Evolutionary conservation across 2,888 invertebrate species (phyloP).

Genomic region (Isotomurus palustris): DNA sequence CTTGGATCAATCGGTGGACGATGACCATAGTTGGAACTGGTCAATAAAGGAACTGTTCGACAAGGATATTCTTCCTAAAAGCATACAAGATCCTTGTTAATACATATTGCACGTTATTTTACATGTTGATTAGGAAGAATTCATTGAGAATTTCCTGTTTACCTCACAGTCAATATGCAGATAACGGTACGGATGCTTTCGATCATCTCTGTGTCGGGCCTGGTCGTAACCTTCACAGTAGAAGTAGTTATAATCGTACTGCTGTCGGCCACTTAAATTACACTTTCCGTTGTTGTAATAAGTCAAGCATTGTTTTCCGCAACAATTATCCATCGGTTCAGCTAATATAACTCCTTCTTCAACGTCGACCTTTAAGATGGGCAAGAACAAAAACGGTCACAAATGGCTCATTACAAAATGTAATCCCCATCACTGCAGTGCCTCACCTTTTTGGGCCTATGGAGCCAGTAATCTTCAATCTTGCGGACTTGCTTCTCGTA

Average conservation of each 20-base stretch:
- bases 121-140: neutral
- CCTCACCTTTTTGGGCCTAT: conserved; percentile 8
- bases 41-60: conserved; percentile 37
- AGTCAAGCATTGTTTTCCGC: conserved; percentile 16
- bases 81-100: conserved; percentile 1
- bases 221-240: conserved; percentile 44
- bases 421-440: too few species aligned
- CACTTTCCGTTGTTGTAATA: conserved; percentile 43
- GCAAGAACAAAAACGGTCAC: neutral
- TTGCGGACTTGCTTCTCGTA: conserved; percentile 23
- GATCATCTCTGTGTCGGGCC: conserved; percentile 35
- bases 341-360: conserved; percentile 25
- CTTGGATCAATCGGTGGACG: conserved; percentile 35
- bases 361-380: neutral
- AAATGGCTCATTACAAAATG: neutral
- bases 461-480: conserved; percentile 24
- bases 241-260: conserved; percentile 42
- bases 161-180: conserved; percentile 41
- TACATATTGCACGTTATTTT: neutral
- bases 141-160: neutral
- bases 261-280: conserved; percentile 39
- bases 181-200: conserved; percentile 41
- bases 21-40: conserved; percentile 43
- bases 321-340: conserved; percentile 11
- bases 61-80: conserved; percentile 43